phyloP scores from a whole-genome alignment of 2,888 invertebrate species.

The Ichneumon xanthorius region DNA sequence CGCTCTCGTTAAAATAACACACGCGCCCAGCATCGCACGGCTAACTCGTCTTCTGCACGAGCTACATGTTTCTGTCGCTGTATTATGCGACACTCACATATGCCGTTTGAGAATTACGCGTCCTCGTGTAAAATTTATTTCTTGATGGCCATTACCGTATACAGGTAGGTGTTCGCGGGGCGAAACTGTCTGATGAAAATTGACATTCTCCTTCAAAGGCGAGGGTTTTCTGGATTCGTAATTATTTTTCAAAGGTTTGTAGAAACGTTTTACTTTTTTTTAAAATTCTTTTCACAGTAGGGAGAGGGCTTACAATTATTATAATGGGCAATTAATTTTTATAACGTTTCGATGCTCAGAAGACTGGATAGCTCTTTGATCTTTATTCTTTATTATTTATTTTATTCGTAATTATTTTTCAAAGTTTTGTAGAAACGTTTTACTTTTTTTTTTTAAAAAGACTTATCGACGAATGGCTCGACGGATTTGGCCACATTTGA shows the following conservation, averaged over 20 bases:
- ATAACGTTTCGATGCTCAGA: no score
- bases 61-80: neutral
- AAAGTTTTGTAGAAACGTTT: no score
- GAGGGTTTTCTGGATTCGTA: no score
- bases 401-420: no score
- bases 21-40: neutral
- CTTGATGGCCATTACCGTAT: neutral
- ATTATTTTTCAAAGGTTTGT: no score
- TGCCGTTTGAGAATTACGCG: neutral
- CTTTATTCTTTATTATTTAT: neutral
- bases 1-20: slow-evolving; percentile 1
- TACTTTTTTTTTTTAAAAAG: no score
- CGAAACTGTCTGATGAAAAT: neutral
- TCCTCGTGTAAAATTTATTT: neutral
- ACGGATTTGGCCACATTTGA: neutral
- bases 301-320: neutral
- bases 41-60: neutral
- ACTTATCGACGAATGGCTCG: neutral
- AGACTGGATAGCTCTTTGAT: neutral
- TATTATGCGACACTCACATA: neutral
- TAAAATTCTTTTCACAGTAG: neutral
- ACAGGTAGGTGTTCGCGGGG: neutral
- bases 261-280: neutral
- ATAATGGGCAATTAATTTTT: neutral
- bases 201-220: neutral